phyloP scores from a whole-genome alignment of 2,888 invertebrate genomes.

The Epistrophe eligans region DNA sequence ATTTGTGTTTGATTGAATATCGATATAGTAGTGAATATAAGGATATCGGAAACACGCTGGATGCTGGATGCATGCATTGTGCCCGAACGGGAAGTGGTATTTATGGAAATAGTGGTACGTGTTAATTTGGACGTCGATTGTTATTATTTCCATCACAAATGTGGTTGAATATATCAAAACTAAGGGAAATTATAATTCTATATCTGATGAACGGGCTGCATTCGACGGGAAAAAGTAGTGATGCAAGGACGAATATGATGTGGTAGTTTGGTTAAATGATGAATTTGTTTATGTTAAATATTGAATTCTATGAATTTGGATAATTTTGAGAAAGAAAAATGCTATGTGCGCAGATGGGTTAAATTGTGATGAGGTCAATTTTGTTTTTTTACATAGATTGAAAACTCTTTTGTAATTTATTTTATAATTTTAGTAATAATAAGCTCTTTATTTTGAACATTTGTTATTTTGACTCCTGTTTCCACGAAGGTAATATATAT shows the following conservation, averaged over 20 bases:
- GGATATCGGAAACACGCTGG: conserved; percentile 29
- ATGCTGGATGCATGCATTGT: neutral
- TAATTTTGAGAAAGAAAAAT: neutral
- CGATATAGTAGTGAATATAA: conserved; percentile 17
- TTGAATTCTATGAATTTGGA: neutral
- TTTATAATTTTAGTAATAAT: no score
- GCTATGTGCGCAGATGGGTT: neutral
- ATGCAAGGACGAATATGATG: neutral
- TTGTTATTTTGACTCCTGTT: no score
- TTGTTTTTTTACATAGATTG: neutral
- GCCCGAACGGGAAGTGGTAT: conserved; percentile 13
- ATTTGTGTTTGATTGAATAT: conserved; percentile 60
- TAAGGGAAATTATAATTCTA: conserved; percentile 58
- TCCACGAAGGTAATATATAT: no score
- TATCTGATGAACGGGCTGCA: conserved; percentile 27
- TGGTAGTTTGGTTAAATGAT: neutral
- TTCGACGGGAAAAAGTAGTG: conserved; percentile 20
- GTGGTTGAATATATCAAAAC: conserved; percentile 31
- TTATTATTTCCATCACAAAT: conserved; percentile 58
- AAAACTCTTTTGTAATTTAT: no score
- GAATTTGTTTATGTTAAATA: conserved; percentile 1
- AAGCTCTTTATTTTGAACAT: no score
- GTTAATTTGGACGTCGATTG: conserved; percentile 62
- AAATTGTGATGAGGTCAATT: neutral
- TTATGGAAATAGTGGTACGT: conserved; percentile 39